Evolutionary conservation across 2,888 invertebrate genomes (phyloP), one percentile per base, ranked within the genome.

Genomic region (Oscheius sp.): DNA sequence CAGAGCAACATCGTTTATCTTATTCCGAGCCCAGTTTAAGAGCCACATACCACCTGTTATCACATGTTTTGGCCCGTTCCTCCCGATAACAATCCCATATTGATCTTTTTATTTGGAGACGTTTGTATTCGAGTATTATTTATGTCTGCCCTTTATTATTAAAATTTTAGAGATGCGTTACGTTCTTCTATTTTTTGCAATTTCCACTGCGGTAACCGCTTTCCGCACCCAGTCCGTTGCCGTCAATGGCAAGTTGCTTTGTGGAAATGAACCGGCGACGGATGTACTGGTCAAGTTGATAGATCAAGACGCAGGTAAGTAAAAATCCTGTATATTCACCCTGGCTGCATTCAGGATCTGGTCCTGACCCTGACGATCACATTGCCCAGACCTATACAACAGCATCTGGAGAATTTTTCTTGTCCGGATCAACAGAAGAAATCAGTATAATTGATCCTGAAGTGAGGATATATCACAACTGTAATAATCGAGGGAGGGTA

Each of bases 381-480:
- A 69, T 84, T n/a, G 78, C 78, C 7, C 77, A 80, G 46, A 74
- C 56, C 52, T 66, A 58, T 16, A 85, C 86, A 0, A 76, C 76
- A 12, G 68, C 49, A 1, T 78, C 85, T 16, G 88, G 88, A 0
- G 41, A 58, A n/a, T 88, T 88, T 64, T 41, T 64, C 35, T 70
- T 88, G 25, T 72, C 75, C 23, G 87, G 88, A 12, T 83, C 84
- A 12, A 82, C 86, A 2, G 80, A 80, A 75, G 88, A 88, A 61
- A 43, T 86, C 55, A 85, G 86, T n/a, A 80, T 80, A 59, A 88
- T 88, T 68, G 88, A 88, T 56, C 87, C 88, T 9, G 82, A 85
- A 49, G 52, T 88, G 41, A 75, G 85, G 55, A 87, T 88, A 61
- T 87, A 85, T 73, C 87, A 87, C 72, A 78, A 83, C 71, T 88